Conservation (phyloP, 2,113 vertebrate genomes). For the Cygnus buccinator region DNA sequence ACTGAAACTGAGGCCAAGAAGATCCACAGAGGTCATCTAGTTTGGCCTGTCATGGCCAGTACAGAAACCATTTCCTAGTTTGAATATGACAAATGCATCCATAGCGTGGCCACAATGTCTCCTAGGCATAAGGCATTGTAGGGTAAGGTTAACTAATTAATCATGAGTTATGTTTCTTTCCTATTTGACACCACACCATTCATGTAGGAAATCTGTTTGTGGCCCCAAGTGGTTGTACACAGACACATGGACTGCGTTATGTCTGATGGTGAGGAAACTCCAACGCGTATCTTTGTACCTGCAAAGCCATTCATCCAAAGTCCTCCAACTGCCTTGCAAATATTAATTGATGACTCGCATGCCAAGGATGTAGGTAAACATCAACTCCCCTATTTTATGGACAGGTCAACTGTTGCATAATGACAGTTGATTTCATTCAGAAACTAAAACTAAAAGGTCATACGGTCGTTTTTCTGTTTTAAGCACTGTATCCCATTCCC, state of each 20-base stretch:
- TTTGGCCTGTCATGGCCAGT: not conserved
- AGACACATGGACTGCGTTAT: not conserved
- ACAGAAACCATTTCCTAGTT: not conserved
- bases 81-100: not conserved
- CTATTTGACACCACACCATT: accelerated
- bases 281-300: accelerated
- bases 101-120: not conserved
- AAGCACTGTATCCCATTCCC: not conserved
- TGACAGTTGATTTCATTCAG: not conserved
- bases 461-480: not conserved
- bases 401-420: not conserved
- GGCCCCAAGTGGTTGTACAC: accelerated
- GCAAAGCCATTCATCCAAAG: constrained; percentile 4
- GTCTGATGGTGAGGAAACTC: accelerated
- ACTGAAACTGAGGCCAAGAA: not conserved
- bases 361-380: not conserved
- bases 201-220: not conserved
- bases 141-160: not conserved
- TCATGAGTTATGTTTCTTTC: not conserved
- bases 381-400: not conserved
- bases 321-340: constrained; percentile 11
- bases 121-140: not conserved
- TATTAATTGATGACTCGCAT: not conserved
- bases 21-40: not conserved
- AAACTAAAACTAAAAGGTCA: constrained; percentile 62